phyloP scores from a whole-genome alignment of 92 coral and sea anemone genomes.

The Paragorgia papillata region DNA sequence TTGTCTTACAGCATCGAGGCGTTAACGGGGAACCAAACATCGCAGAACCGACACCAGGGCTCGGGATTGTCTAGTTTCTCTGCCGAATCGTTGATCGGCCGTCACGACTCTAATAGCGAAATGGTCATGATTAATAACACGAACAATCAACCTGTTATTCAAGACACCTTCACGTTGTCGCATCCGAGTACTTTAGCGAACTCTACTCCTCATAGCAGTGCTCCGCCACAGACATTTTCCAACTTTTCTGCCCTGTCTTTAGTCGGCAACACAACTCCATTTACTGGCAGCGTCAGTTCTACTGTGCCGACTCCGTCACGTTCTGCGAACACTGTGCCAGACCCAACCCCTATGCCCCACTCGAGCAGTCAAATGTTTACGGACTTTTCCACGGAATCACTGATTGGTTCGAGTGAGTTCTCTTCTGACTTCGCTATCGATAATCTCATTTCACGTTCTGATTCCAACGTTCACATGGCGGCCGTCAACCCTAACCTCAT shows the following conservation, averaged over 20 bases:
- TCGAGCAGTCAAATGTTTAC: slow-evolving; percentile 39
- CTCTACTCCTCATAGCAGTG: slow-evolving; percentile 14
- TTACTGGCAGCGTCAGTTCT: slow-evolving; percentile 21
- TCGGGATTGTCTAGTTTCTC: slow-evolving; percentile 25
- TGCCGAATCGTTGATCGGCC: slow-evolving; percentile 37
- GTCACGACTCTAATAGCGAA: slow-evolving; percentile 21
- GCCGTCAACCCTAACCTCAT: slow-evolving; percentile 37
- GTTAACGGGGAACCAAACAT: slow-evolving; percentile 29
- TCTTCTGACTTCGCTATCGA: slow-evolving; percentile 39
- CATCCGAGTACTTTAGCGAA: slow-evolving; percentile 17
- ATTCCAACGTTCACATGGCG: slow-evolving; percentile 43
- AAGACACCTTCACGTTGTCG: slow-evolving; percentile 31
- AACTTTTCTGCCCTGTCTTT: slow-evolving; percentile 39
- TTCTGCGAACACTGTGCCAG: background rate
- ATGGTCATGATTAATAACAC: slow-evolving; percentile 31
- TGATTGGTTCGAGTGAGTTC: slow-evolving; percentile 31
- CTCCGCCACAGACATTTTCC: slow-evolving; percentile 35
- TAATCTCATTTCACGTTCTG: slow-evolving; percentile 39
- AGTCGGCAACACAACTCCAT: slow-evolving; percentile 27
- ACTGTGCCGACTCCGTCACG: background rate
- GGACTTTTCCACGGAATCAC: slow-evolving; percentile 38
- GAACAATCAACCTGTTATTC: slow-evolving; percentile 34
- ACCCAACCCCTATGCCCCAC: slow-evolving; percentile 8
- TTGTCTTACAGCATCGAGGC: slow-evolving; percentile 41
- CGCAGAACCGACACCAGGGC: slow-evolving; percentile 9